Percentiles rank a stretch among this genome's conserved stretches.
phyloP scores from a whole-genome alignment of 2,888 invertebrate genomes.

The Lissonota sp. region DNA sequence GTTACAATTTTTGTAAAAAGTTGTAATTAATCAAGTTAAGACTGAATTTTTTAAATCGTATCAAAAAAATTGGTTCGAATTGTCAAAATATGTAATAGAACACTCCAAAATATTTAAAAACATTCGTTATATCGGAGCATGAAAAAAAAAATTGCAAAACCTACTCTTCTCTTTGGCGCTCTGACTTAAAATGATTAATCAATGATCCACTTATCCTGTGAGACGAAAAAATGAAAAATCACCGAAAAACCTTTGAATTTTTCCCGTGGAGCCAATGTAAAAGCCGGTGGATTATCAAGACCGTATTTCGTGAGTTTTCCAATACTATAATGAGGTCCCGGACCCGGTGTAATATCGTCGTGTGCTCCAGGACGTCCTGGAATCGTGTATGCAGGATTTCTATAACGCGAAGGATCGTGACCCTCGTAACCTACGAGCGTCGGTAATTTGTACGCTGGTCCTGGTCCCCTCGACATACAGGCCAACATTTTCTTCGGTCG shows the following conservation, averaged over 20 bases:
- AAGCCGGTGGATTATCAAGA: constrained; percentile 85
- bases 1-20: too few relatives aligned
- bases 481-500: constrained; percentile 57
- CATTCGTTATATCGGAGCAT: too few relatives aligned
- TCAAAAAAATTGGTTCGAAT: too few relatives aligned
- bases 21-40: too few relatives aligned
- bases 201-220: background rate
- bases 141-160: too few relatives aligned
- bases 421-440: constrained; percentile 86
- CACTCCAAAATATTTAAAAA: too few relatives aligned
- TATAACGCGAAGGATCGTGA: constrained; percentile 87
- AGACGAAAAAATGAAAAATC: background rate
- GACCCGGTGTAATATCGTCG: constrained; percentile 75
- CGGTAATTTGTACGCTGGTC: constrained; percentile 88
- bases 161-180: too few relatives aligned
- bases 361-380: constrained; percentile 80
- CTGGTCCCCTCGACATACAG: constrained; percentile 84
- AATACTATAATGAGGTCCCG: constrained; percentile 85
- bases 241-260: constrained; percentile 63
- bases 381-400: constrained; percentile 88
- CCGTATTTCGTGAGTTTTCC: constrained; percentile 84
- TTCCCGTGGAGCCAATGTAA: constrained; percentile 84
- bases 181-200: background rate
- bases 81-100: too few relatives aligned
- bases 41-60: too few relatives aligned